Evolutionary conservation across 2,113 vertebrate genomes (phyloP).

Genomic region (Axis porcinus): DNA sequence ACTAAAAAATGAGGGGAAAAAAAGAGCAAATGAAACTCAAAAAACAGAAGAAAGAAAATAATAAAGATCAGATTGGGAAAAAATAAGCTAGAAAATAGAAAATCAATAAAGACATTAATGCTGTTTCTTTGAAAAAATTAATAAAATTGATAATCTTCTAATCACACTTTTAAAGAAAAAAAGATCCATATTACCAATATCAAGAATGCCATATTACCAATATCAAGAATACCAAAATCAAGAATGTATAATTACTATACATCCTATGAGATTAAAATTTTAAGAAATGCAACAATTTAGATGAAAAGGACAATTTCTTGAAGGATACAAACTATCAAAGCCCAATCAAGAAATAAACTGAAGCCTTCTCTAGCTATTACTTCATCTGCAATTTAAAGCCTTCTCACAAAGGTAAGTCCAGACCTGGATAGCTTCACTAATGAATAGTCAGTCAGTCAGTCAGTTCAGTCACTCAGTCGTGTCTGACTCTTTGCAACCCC

Average conservation of each 20-base stretch:
- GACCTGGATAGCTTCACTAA: background rate
- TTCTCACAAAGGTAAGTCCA: background rate
- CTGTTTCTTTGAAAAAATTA: background rate
- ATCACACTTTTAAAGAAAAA: background rate
- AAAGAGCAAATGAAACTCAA: background rate
- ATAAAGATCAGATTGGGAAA: background rate
- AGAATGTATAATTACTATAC: background rate
- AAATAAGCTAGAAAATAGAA: background rate
- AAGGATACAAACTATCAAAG: background rate
- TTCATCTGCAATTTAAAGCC: background rate
- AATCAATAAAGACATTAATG: background rate
- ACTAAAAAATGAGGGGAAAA: background rate
- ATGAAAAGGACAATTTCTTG: background rate
- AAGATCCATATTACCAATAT: background rate
- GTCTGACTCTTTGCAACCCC: fast-evolving
- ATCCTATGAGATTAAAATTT: background rate
- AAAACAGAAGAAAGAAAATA: background rate
- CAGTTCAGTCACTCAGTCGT: background rate
- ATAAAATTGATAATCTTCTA: background rate
- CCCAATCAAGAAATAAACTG: background rate
- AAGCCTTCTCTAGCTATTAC: background rate
- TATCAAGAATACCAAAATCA: background rate
- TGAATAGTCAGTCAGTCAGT: background rate
- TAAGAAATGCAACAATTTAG: background rate
- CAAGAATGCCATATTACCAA: background rate